Evolutionary conservation across 2,113 vertebrate species (phyloP), one percentile per base, ranked within the genome.

Genomic region (Salvelinus fontinalis): DNA sequence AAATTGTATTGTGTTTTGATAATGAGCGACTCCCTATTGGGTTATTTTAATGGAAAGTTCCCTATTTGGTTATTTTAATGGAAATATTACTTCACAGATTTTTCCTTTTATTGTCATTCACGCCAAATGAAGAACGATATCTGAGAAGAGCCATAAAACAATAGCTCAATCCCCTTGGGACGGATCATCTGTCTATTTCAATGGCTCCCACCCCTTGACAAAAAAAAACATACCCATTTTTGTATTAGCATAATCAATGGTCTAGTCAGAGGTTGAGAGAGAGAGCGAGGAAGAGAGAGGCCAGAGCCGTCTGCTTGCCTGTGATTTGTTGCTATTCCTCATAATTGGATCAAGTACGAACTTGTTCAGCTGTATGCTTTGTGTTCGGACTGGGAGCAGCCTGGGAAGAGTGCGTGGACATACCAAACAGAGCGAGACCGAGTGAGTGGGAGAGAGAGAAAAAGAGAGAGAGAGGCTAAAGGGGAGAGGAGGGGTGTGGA

Each of bases 301-400:
- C 88, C 79, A 83, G 86, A 86, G 89, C 86, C 83, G 90, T 89
- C 88, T 89, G 91, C 91, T 88, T 84, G 90, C 77, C 90, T 94
- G 93, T 93, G 93, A 96, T 97, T 97, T 91, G 94, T 95, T 94
- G 93, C 95, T 91, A 88, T 93, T 92, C 68, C 89, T 87, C 89
- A 87, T 99, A 98, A 98, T 98, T 98, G 95, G 96, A 98, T 98
- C 94, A 98, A 95, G 95, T 93, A 93, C 93, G 94, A 97, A 97
- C 95, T 97, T 96, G 93, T 94, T 95, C 87, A 85, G 91, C 95
- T 94, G 92, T 80, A 86, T 91, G 93, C 95, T 92, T 94, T 93
- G 92, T 94, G 84, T 92, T 86, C 91, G 11, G 9, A 90, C 95
- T 93, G 91, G 92, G 88, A 93, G 91, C 92, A 89, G 93, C 83